Percentiles rank a stretch among this genome's conserved stretches.
Conservation (phyloP, 2,888 invertebrate genomes). For the Drosophila tripunctata region DNA sequence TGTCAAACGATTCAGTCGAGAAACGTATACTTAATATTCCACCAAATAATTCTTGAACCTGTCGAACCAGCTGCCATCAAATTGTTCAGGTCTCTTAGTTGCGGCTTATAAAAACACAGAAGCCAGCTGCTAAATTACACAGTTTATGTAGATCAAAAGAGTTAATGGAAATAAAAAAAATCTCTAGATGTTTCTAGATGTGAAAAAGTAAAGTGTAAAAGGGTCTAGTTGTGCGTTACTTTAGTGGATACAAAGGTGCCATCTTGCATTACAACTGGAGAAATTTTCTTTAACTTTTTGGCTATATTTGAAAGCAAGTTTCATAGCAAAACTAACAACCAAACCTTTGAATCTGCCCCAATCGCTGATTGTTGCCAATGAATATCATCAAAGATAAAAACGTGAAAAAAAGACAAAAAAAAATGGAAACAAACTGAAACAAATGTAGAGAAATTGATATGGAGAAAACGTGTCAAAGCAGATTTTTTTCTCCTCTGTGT, state of each 20-base stretch:
- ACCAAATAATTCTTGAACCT: constrained; percentile 9
- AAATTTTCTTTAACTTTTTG: not conserved
- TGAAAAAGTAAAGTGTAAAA: too few species aligned
- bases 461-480: constrained; percentile 1
- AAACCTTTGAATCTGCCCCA: constrained; percentile 9
- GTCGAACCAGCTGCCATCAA: constrained; percentile 42
- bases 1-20: constrained; percentile 52
- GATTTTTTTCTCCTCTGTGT: not conserved
- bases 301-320: constrained; percentile 16
- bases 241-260: too few species aligned
- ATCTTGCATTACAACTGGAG: too few species aligned
- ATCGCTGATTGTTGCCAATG: constrained; percentile 11
- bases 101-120: constrained; percentile 5
- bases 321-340: constrained; percentile 14
- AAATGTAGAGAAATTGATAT: constrained; percentile 22
- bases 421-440: constrained; percentile 5
- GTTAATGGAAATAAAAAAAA: not conserved
- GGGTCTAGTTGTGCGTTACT: too few species aligned
- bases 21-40: constrained; percentile 4
- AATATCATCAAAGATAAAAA: constrained; percentile 29
- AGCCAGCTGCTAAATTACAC: constrained; percentile 20
- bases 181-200: too few species aligned
- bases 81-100: constrained; percentile 3
- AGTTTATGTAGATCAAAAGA: constrained; percentile 28
- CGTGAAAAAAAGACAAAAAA: not conserved